Evolutionary conservation across 2,113 vertebrate species (phyloP), one percentile per base, ranked within the genome.

Genomic region (Gymnocephalus cernua): DNA sequence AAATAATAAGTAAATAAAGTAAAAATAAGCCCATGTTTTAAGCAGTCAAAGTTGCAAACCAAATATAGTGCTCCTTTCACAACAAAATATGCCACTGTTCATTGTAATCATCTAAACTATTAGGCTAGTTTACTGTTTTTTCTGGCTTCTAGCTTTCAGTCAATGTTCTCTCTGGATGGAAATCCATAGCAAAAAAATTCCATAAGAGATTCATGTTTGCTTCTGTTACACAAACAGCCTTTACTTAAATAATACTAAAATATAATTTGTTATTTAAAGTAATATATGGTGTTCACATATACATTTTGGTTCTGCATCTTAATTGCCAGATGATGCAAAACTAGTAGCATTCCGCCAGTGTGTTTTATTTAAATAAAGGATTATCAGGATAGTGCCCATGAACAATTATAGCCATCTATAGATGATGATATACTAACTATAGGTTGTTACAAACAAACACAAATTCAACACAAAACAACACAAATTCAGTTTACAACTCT

Each of bases 401-500:
- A 63, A 41, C 23, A n/a, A 57, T 27, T 27, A 50, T 6, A 57
- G 14, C 21, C n/a, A 44, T 32, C 9, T 53, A 35, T 50, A 53
- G 19, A 44, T 48, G 7, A 53, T 21, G 2, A 14, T 23, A 12
- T 10, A 5, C 16, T 23, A n/a, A 16, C 9, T n/a, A 12, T 29
- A 64, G 5, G 63, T 57, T 50, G 38, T 48, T 38, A 59, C n/a
- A n/a, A 64, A 74, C 4, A n/a, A 16, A 10, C 25, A 59, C 23
- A 56, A 27, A 35, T 80, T 67, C 6, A 77, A n/a, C n/a, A n/a
- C n/a, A n/a, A n/a, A 64, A 74, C 4, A 16, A 10, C 25, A 59
- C 23, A 56, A 27, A 35, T 80, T 67, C 6, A 77, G 18, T 67
- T 81, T 62, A 3, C 73, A 53, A 56, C 15, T 12, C 32, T 67